Evolutionary conservation across 2,113 vertebrate species (phyloP), one percentile per base, ranked within the genome.

Genomic region (Porphyrio hochstetteri): DNA sequence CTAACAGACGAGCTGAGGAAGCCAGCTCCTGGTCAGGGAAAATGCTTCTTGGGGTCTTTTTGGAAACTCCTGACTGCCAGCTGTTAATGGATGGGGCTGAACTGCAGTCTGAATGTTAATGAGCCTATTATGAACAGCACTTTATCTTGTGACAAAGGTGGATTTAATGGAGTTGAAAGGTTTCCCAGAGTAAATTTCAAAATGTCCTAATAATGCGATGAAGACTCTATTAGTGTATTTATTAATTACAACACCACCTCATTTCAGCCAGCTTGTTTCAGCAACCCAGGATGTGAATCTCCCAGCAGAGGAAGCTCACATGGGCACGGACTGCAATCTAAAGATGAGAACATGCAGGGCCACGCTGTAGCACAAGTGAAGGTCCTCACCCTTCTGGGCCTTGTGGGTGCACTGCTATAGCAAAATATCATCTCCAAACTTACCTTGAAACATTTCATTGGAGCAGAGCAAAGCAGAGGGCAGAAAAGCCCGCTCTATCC

Each of bases 141-240:
- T 97, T 97, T 79, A 91, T 97, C 96, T 95, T 96, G 83, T 97
- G 97, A 97, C 96, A 97, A 96, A 97, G 96, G 97, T 97, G 88
- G 75, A 95, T 97, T 97, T 97, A 96, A 97, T 95, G 83, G 94
- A 93, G 92, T 87, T 93, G 91, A 97, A 96, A 97, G 93, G 92
- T 97, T 97, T 97, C 92, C 88, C 81, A 95, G 91, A 97, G 95
- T 97, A 97, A 95, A 96, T 97, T 95, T 93, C 88, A 76, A 94
- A 95, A 94, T 82, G 93, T 93, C 91, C 83, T 95, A 97, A 97
- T 96, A 95, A 94, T 77, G 71, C 91, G 91, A 84, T 95, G 92
- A 97, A 96, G 91, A 70, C 78, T 88, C 85, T 94, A 96, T 97
- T 95, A 97, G 60, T 82, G 83, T 82, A 71, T 94, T 96, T 96